Percentiles rank a stretch among this genome's conserved stretches.
Conservation (phyloP, 1,140 invertebrate species). For the Drosophila fuyamai region DNA sequence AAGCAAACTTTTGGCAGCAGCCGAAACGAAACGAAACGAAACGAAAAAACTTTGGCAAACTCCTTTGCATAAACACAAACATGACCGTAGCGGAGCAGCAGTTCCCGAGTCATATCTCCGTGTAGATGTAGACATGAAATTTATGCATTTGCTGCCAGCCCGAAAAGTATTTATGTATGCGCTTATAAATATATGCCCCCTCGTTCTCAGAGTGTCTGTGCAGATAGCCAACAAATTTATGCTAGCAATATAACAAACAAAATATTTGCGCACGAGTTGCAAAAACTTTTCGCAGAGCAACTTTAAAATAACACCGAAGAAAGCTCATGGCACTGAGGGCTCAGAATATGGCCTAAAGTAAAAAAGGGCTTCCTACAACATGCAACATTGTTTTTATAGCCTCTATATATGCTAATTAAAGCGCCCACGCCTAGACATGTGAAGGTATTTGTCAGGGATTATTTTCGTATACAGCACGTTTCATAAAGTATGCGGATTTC, state of each 20-base stretch:
- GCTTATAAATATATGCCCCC: constrained; percentile 79
- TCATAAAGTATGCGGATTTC: constrained; percentile 1
- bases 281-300: constrained; percentile 68
- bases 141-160: constrained; percentile 78
- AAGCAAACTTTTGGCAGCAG: constrained; percentile 79
- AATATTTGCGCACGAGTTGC: constrained; percentile 77
- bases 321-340: constrained; percentile 28
- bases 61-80: constrained; percentile 80
- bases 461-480: constrained; percentile 1
- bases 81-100: constrained; percentile 48
- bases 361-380: constrained; percentile 27
- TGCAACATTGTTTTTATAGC: constrained; percentile 27
- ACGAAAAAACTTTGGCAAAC: constrained; percentile 57
- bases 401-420: constrained; percentile 64
- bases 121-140: constrained; percentile 63
- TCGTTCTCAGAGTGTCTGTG: constrained; percentile 41
- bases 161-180: constrained; percentile 81
- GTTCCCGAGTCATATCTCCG: constrained; percentile 56
- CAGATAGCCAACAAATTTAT: constrained; percentile 81
- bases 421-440: constrained; percentile 35
- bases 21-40: constrained; percentile 51
- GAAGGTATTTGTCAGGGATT: constrained; percentile 14
- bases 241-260: constrained; percentile 81
- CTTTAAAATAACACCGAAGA: constrained; percentile 75
- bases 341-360: constrained; percentile 21